Conservation (phyloP, 2,888 invertebrate species). For the Ctenicera cuprea region DNA sequence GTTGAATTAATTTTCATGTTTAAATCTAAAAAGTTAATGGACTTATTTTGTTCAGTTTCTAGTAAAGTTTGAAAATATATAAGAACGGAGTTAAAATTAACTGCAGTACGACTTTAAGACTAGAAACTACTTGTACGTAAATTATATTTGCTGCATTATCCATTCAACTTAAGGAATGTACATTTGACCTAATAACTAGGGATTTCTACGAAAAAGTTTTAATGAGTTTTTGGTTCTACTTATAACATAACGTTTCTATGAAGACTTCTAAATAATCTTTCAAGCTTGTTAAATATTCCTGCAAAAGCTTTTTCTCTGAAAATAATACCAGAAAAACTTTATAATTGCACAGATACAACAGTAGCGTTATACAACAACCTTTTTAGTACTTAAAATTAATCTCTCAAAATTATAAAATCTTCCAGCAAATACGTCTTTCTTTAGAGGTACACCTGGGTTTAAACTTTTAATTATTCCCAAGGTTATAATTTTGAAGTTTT, state of each 20-base stretch:
- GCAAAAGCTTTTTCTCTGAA: too few species aligned
- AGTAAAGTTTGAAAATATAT: slow-evolving; percentile 1
- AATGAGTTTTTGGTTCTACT: too few species aligned
- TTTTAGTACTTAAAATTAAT: neutral
- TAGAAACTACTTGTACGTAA: neutral
- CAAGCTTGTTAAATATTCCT: too few species aligned
- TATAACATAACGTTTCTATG: too few species aligned
- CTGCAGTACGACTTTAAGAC: too few species aligned
- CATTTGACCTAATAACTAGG: too few species aligned
- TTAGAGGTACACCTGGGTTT: slow-evolving; percentile 6
- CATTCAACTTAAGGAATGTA: too few species aligned
- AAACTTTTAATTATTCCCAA: neutral
- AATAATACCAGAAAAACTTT: slow-evolving; percentile 1
- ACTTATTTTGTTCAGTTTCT: too few species aligned
- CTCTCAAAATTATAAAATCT: slow-evolving; percentile 1
- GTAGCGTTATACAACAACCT: neutral
- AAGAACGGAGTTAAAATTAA: neutral
- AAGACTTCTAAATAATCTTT: too few species aligned
- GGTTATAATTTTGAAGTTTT: slow-evolving; percentile 1
- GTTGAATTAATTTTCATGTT: too few species aligned
- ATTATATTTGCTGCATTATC: neutral
- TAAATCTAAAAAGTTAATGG: too few species aligned
- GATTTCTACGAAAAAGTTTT: too few species aligned
- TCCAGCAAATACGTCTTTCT: neutral
- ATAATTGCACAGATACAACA: neutral